phyloP scores from a whole-genome alignment of 2,797 vertebrate species.

The Diplodus sargus region DNA sequence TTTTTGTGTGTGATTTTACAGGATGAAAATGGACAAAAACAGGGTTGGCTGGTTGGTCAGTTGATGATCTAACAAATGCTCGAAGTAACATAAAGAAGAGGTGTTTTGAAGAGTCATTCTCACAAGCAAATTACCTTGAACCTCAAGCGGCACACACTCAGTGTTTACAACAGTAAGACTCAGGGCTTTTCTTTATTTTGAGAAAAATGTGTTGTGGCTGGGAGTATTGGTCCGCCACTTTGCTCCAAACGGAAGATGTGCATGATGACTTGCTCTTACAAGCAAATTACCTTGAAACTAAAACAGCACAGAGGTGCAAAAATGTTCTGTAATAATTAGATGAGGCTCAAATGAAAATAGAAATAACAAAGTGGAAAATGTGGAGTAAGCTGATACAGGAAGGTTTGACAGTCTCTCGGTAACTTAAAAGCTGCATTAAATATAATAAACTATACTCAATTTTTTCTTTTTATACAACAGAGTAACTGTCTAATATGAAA shows the following conservation, averaged over 20 bases:
- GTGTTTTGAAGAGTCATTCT: neutral
- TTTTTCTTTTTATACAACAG: too few relatives aligned
- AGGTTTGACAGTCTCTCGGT: neutral
- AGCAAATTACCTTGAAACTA: neutral
- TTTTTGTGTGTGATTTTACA: neutral
- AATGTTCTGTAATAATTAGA: too few relatives aligned
- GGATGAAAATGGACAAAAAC: neutral
- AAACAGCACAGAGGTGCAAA: neutral
- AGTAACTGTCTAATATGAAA: too few relatives aligned
- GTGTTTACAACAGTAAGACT: too few relatives aligned
- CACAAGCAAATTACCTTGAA: neutral
- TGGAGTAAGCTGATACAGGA: neutral
- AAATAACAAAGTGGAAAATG: neutral
- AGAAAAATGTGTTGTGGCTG: too few relatives aligned
- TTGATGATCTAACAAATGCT: neutral
- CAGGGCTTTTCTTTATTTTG: too few relatives aligned
- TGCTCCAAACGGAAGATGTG: neutral
- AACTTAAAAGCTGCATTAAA: too few relatives aligned
- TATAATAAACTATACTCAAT: too few relatives aligned
- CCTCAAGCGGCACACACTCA: neutral
- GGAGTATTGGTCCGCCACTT: too few relatives aligned
- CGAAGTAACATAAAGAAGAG: neutral
- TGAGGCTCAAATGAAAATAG: neutral
- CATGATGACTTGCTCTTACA: neutral
- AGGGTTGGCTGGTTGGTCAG: slow-evolving; percentile 4